These are phyloP conservation scores for Sarcophaga subvicina DNA, from an alignment of 2,888 invertebrate species.

Conservation along the genomic window DNA sequence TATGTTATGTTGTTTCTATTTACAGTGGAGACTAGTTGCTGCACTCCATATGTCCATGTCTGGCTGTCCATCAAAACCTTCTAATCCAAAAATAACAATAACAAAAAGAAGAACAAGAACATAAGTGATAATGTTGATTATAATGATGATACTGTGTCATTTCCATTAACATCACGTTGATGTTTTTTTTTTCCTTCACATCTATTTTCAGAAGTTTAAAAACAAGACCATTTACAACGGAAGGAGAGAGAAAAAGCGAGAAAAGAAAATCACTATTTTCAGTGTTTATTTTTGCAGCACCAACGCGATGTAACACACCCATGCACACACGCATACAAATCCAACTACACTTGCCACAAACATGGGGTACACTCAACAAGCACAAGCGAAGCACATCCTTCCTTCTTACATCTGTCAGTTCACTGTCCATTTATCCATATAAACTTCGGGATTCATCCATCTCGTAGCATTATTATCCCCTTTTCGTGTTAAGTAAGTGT, in stretches of 20 bases:
- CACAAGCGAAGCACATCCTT: constrained; percentile 35
- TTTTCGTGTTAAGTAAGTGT: constrained; percentile 59
- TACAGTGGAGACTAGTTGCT: not conserved
- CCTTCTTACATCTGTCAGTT: constrained; percentile 52
- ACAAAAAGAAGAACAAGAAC: not conserved
- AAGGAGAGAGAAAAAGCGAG: constrained; percentile 17
- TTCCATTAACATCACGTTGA: constrained; percentile 48
- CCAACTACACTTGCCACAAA: not conserved
- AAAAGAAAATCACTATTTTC: constrained; percentile 48
- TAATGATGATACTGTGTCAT: constrained; percentile 57
- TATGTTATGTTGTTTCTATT: not conserved
- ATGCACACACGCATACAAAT: not conserved
- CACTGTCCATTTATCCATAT: constrained; percentile 63
- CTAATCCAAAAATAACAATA: constrained; percentile 1
- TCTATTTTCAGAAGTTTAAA: not conserved
- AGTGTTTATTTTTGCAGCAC: constrained; percentile 13
- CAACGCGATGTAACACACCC: not conserved
- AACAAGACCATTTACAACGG: not conserved
- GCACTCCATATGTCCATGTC: constrained; percentile 13
- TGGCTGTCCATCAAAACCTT: constrained; percentile 4
- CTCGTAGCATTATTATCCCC: constrained; percentile 49
- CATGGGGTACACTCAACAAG: not conserved
- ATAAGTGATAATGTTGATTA: constrained; percentile 61
- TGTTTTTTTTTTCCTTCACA: not conserved
- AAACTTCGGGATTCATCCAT: constrained; percentile 63